phyloP scores from a whole-genome alignment of 37 sponge, comb jelly and placozoan genomes.

The Ianthella basta region DNA sequence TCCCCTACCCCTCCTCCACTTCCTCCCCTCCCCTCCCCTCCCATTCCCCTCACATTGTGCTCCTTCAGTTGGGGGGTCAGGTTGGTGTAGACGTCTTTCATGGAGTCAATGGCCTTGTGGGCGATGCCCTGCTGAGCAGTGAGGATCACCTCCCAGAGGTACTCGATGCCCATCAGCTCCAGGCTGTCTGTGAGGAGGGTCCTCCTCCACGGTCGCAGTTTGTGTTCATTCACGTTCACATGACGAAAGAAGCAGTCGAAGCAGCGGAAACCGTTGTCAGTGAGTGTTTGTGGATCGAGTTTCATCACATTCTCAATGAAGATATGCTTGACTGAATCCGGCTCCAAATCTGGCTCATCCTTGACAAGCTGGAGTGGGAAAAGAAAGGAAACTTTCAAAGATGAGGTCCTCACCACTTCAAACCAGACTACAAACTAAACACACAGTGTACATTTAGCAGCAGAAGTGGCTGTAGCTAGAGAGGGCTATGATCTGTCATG shows the following conservation, averaged over 20 bases:
- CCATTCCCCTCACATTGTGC: constrained; percentile 59
- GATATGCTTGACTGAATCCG: constrained; percentile 73
- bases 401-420: too few relatives aligned
- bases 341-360: constrained; percentile 90
- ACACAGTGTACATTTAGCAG: too few relatives aligned
- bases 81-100: constrained; percentile 90
- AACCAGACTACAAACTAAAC: background rate
- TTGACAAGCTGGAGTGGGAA: constrained; percentile 61
- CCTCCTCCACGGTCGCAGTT: constrained; percentile 62
- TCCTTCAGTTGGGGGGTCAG: constrained; percentile 73
- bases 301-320: constrained; percentile 83
- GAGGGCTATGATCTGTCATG: too few relatives aligned
- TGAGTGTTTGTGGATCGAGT: constrained; percentile 70
- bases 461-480: too few relatives aligned
- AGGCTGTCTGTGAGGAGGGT: constrained; percentile 73
- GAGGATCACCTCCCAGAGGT: constrained; percentile 88
- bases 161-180: constrained; percentile 86
- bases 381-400: background rate
- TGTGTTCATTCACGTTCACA: constrained; percentile 81
- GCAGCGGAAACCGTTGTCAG: constrained; percentile 89
- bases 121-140: constrained; percentile 73
- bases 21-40: too few relatives aligned
- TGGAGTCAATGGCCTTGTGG: constrained; percentile 84
- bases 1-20: too few relatives aligned
- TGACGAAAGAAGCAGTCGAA: constrained; percentile 88